Evolutionary conservation across 2,797 vertebrate genomes (phyloP).

Genomic region (Alosa sapidissima): DNA sequence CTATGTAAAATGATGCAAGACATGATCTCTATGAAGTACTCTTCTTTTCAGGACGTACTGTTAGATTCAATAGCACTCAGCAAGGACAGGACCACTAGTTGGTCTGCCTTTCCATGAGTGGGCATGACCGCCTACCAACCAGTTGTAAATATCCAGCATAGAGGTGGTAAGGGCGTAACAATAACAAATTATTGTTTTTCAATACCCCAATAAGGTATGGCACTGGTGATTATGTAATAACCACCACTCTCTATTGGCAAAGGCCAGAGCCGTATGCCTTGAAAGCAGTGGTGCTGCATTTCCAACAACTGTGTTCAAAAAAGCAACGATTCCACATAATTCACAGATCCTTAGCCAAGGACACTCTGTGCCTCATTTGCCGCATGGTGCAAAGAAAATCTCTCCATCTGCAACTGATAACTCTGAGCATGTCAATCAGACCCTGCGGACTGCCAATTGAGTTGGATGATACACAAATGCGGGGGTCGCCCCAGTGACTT

Average conservation of each 20-base stretch:
- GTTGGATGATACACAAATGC: not conserved
- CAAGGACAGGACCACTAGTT: not conserved
- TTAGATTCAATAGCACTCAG: too few species aligned
- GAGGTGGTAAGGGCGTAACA: not conserved
- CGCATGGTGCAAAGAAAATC: not conserved
- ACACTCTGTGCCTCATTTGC: slow-evolving; percentile 7
- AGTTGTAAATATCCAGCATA: not conserved
- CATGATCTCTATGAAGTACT: not conserved
- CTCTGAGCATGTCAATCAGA: not conserved
- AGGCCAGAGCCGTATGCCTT: not conserved
- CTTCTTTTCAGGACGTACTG: not conserved
- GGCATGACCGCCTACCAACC: not conserved
- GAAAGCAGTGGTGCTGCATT: not conserved
- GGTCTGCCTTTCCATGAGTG: not conserved
- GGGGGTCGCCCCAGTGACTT: not conserved
- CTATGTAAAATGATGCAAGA: not conserved
- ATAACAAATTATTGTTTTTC: not conserved
- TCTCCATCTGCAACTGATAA: not conserved
- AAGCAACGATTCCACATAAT: slow-evolving; percentile 8
- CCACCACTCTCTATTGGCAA: not conserved
- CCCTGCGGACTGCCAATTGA: not conserved
- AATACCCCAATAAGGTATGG: not conserved
- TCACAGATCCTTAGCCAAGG: slow-evolving; percentile 5
- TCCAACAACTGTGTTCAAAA: not conserved
- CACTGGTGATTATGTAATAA: not conserved